Base-by-base conservation (phyloP, 2,113 vertebrate species). In the Hyaena hyaena region DNA sequence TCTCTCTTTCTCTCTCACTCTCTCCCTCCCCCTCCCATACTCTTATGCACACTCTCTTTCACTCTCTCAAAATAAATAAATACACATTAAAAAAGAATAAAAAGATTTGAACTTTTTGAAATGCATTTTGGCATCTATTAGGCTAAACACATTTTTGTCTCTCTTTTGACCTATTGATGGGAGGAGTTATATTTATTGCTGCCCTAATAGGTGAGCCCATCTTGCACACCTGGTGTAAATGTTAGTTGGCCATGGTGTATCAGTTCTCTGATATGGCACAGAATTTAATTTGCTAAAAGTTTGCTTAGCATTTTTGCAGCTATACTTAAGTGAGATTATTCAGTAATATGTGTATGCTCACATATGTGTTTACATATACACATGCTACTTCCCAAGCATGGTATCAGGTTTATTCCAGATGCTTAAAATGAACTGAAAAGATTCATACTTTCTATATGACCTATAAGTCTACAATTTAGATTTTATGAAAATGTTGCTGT, bases 211-310 rank as follows among this genome's bases (percentile, higher is more conserved):
- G 73, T 65, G 4, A 76, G 9, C 6, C 33, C 43, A 89, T 63
- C 31, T 95, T 95, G 10, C n/a, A 68, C 0, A 63, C 15, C 19
- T 43, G 69, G 12, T 92, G 7, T 28, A 53, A 66, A 88, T 3
- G 87, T 90, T 80, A 35, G 26, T 79, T 74, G 16, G 2, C 1
- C 5, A 58, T 17, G 7, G 0, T 43, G 0, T 33, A 82, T n/a
- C 4, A 73, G 83, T 88, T 11, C 76, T 97, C 86, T 95, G 17
- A 71, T 89, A 58, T 53, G 39, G 4, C 17, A 68, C 0, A 69
- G 24, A 15, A 45, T 79, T 87, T 89, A 83, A n/a, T 80, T 96
- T 88, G 19, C 21, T 96, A 80, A 53, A 77, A 79, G 77, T 79
- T 73, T 94, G 4, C 19, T 93, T 90, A 31, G 1, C 0, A 63